These are phyloP conservation scores for Oncorhynchus masou DNA, from an alignment of 2,113 vertebrate genomes.

Conservation along the genomic window DNA sequence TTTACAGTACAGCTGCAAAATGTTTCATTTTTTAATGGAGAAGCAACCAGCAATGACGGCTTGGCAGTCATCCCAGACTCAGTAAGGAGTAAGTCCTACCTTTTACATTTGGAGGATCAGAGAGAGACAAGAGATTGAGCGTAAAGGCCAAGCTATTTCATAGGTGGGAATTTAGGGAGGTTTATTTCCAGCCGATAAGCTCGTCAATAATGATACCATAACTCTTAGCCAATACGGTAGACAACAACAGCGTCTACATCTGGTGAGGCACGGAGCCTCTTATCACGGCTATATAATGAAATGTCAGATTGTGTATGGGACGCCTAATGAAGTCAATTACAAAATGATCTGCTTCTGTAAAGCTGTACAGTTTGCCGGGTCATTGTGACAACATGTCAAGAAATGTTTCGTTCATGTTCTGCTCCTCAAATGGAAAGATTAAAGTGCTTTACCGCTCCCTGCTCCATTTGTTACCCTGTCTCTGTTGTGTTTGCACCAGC, in stretches of 20 bases:
- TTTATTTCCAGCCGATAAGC: background rate
- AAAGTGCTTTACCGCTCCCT: background rate
- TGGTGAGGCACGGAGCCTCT: background rate
- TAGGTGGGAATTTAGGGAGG: background rate
- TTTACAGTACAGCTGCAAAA: background rate
- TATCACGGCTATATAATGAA: conserved; percentile 6
- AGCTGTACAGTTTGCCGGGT: background rate
- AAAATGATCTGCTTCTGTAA: background rate
- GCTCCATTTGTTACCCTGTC: background rate
- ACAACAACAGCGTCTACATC: background rate
- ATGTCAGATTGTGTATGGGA: background rate
- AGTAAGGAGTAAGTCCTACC: background rate
- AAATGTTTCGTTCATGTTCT: background rate
- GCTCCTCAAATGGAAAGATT: background rate
- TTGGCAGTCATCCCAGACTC: background rate
- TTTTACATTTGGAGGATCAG: background rate
- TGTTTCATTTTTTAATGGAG: background rate
- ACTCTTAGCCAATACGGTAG: background rate
- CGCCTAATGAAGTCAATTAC: conserved; percentile 1
- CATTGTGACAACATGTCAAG: background rate
- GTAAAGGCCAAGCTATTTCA: background rate
- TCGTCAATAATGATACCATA: background rate
- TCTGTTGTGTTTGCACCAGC: background rate
- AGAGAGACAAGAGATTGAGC: background rate
- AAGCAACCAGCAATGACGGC: background rate